phyloP scores from a whole-genome alignment of 2,888 invertebrate species.

The Pyrocoelia pectoralis region DNA sequence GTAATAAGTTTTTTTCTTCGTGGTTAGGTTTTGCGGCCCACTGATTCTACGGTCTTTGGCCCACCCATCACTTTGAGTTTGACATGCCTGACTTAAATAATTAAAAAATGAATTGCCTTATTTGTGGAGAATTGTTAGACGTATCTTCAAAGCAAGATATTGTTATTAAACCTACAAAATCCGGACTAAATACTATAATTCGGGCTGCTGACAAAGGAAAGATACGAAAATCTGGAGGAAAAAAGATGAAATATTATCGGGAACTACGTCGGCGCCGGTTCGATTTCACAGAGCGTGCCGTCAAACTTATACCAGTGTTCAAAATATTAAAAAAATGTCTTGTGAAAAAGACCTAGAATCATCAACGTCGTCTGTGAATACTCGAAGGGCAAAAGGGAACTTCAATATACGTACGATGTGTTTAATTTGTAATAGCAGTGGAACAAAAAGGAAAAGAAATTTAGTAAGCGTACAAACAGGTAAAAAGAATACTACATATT shows the following conservation, averaged over 20 bases:
- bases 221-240: neutral
- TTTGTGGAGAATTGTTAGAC: no score
- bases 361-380: no score
- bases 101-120: no score
- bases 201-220: neutral
- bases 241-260: neutral
- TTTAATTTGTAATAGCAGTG: conserved; percentile 28
- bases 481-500: neutral
- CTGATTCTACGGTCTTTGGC: no score
- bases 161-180: no score
- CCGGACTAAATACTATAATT: no score
- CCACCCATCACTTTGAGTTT: no score
- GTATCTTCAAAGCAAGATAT: no score
- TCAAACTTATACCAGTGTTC: neutral
- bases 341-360: neutral
- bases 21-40: no score
- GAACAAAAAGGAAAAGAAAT: conserved; percentile 21
- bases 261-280: neutral
- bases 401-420: conserved; percentile 28
- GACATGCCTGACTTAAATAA: no score
- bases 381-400: no score
- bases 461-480: conserved; percentile 5
- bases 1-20: no score
- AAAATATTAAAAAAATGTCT: neutral
- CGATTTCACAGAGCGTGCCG: neutral